Base-by-base conservation (phyloP, 2,888 invertebrate genomes). In the Periphyllus acericola region DNA sequence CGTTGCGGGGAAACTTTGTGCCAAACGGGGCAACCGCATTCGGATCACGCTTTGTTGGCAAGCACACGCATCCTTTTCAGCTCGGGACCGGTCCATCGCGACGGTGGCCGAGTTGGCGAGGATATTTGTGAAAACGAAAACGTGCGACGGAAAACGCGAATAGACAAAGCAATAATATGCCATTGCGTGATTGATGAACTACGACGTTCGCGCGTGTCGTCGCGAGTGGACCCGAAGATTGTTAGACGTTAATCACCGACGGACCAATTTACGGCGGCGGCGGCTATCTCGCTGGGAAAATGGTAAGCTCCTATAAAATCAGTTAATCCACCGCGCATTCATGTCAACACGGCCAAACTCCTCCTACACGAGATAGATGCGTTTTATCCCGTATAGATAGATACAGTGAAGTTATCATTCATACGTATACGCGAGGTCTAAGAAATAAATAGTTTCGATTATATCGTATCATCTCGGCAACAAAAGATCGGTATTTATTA, bases 121-220 rank as follows among this genome's bases (percentile, higher is more conserved):
- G 85, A 86, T 55, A 86, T 71, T 71, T 79, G 79, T 29, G 79
- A 68, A 46, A 85, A n/a, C 29, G 14, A 84, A 84, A 68, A 68
- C 72, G 76, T 46, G 68, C 66, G 36, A 52, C 21, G 55, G 11
- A 85, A 34, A 55, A 68, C 25, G 11, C 75, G 74, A 74, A 74
- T 11, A n/a, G 68, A 72, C 4, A 52, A 0, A 72, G 25, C 25
- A 32, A 19, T 9, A 40, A 71, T 34, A 11, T 17, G 52, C n/a
- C n/a, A 11, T 11, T 1, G 60, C 25, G 60, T n/a, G 36, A 80
- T 46, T 46, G 14, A 46, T 46, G 36, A 66, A 66, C 40, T 40
- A 81, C 40, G 68, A 25, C 40, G 66, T 32, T 29, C 83, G 52
- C 32, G 3, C 36, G 17, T 8, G 66, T 19, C 80, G 66, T 55